Base-by-base conservation (phyloP, 1,140 invertebrate species). In the Nilaparvata lugens region DNA sequence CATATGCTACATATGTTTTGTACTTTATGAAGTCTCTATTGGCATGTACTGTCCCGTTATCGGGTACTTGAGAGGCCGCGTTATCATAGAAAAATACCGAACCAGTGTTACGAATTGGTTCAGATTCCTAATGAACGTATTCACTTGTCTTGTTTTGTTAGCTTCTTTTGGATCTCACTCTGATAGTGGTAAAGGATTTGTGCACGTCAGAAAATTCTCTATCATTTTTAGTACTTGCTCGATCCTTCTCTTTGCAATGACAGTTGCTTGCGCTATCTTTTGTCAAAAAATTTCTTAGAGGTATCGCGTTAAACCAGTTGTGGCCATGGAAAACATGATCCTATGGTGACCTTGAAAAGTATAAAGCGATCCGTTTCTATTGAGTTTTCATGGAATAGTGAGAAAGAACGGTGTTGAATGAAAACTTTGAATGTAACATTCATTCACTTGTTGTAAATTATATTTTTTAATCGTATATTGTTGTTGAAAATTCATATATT, bases 21-120 rank as follows among this genome's bases (percentile, higher is more conserved):
- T 87, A 13, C 40, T 83, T 4, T 79, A 85, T 69, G 86, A 88
- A 71, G 67, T 82, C 25, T 77, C 82, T 63, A 72, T 80, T 5
- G 81, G 80, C 18, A 70, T 81, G 13, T 83, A 83, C 67, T 81
- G 76, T 68, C 82, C 82, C 19, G 70, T 82, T 2, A 78, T 86
- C 64, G 76, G 80, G 6, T 84, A 78, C 58, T 73, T 87, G 62
- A 74, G 84, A 56, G 82, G 84, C 48, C 75, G 80, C 70, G 79
- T 83, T 54, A 76, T 87, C 18, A 83, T 84, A 6, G 84, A 87
- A 72, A 73, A 78, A 21, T 69, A 75, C n/a, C 70, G 82, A 53
- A 79, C 82, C 4, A 81, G 76, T 40, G 76, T 83, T 23, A 78
- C 80, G 68, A 84, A 83, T 65, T 81, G 81, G 75, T 82, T 83